phyloP scores from a whole-genome alignment of 2,113 vertebrate genomes.

The Pica pica region DNA sequence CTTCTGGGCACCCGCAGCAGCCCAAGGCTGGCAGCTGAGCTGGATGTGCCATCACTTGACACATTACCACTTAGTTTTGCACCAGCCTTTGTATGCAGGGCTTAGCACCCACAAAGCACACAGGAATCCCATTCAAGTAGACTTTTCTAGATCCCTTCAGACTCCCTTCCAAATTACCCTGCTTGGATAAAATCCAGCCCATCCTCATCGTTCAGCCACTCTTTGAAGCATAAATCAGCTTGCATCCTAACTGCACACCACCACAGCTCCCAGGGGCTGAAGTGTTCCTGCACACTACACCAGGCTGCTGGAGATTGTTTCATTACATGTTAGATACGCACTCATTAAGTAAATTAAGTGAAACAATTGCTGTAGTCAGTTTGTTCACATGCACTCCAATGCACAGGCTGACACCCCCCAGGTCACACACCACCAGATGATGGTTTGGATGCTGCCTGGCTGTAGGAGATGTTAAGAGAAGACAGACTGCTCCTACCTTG shows the following conservation, averaged over 20 bases:
- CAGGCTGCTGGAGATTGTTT: background rate
- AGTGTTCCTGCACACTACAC: background rate
- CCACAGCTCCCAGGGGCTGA: background rate
- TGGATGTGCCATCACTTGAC: background rate
- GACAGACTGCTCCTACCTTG: slow-evolving; percentile 90
- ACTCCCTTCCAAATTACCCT: background rate
- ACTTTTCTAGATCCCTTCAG: background rate
- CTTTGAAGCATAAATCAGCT: background rate
- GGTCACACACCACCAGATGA: background rate
- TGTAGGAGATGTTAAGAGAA: slow-evolving; percentile 66
- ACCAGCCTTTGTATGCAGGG: background rate
- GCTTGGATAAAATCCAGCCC: background rate
- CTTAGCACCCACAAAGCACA: background rate
- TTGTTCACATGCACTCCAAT: background rate
- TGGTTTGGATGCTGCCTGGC: background rate
- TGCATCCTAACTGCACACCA: background rate
- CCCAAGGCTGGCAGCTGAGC: background rate
- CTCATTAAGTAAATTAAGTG: background rate
- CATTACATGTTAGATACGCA: background rate
- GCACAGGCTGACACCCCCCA: background rate
- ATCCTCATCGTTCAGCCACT: background rate
- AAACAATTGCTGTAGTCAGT: background rate
- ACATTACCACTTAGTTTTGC: background rate
- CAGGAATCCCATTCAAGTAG: background rate
- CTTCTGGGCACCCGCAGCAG: background rate